Evolutionary conservation across 1,140 invertebrate genomes (phyloP).

Genomic region (Drosophila pachea): DNA sequence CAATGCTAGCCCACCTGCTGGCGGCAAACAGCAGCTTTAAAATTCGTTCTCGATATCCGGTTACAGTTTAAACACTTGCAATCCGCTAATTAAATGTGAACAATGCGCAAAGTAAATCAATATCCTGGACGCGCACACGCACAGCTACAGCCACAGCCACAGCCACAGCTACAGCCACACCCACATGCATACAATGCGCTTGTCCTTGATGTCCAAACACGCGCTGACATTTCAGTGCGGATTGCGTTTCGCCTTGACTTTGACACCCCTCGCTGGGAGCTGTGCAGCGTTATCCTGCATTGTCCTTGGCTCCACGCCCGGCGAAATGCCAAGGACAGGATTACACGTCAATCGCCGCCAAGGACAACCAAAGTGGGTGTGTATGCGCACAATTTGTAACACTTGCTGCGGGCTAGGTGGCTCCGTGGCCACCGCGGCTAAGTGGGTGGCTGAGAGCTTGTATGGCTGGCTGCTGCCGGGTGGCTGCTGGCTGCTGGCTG

Average conservation of each 20-base stretch:
- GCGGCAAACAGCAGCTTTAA: too few relatives aligned
- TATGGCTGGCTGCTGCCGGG: not conserved
- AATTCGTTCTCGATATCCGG: constrained; percentile 13
- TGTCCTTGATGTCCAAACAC: constrained; percentile 62
- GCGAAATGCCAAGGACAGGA: constrained; percentile 74
- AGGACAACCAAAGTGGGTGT: constrained; percentile 57
- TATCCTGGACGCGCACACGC: constrained; percentile 48
- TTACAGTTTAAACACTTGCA: constrained; percentile 55
- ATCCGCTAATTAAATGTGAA: constrained; percentile 65
- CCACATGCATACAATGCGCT: constrained; percentile 19
- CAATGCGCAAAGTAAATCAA: constrained; percentile 66
- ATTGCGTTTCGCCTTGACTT: constrained; percentile 67
- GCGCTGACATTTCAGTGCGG: constrained; percentile 40
- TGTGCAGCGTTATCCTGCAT: constrained; percentile 32
- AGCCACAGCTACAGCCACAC: too few relatives aligned
- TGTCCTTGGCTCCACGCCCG: constrained; percentile 63
- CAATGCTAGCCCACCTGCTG: too few relatives aligned
- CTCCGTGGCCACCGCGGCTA: not conserved
- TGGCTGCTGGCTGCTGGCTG: not conserved
- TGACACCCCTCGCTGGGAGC: constrained; percentile 51
- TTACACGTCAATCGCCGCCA: constrained; percentile 73
- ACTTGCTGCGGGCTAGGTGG: not conserved
- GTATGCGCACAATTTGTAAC: constrained; percentile 30
- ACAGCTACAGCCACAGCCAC: constrained; percentile 7
- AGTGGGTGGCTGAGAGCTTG: not conserved